Conservation (phyloP, 2,888 invertebrate species). For the Eutolmus rufibarbis region DNA sequence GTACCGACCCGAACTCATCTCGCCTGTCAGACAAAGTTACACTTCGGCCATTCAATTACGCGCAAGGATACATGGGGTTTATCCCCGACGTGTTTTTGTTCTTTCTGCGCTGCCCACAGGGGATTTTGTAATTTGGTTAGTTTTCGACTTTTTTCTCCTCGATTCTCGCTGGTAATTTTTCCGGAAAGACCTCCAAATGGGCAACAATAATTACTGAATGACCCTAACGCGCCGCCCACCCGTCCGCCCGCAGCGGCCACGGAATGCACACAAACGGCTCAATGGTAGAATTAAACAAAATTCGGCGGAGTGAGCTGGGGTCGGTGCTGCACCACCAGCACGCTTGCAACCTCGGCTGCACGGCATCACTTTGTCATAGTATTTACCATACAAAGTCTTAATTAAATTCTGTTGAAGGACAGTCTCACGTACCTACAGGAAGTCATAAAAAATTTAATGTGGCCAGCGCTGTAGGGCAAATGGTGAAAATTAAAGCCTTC, state of each 20-base stretch:
- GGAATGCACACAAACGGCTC: neutral
- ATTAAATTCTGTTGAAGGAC: conserved; percentile 31
- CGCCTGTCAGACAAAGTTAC: neutral
- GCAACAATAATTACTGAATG: conserved; percentile 13
- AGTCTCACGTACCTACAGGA: conserved; percentile 1
- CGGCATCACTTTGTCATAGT: neutral
- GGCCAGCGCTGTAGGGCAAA: neutral
- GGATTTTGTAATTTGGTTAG: conserved; percentile 34
- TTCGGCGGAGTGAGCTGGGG: neutral
- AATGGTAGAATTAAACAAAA: neutral
- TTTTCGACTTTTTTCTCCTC: conserved; percentile 24
- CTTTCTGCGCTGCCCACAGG: neutral
- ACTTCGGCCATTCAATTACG: conserved; percentile 4
- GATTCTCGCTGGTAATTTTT: conserved; percentile 17
- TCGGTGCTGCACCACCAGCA: neutral
- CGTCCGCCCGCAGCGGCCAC: neutral
- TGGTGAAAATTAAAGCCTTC: neutral
- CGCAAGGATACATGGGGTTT: neutral
- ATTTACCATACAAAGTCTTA: conserved; percentile 31
- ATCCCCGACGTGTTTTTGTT: neutral
- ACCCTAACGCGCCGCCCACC: neutral
- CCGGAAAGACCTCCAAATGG: neutral
- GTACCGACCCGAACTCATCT: neutral
- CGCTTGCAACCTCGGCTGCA: neutral
- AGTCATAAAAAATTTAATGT: conserved; percentile 29